These are phyloP conservation scores for Anarhynchus alexandrinus DNA, from an alignment of 2,113 vertebrate species.

Conservation along the genomic window DNA sequence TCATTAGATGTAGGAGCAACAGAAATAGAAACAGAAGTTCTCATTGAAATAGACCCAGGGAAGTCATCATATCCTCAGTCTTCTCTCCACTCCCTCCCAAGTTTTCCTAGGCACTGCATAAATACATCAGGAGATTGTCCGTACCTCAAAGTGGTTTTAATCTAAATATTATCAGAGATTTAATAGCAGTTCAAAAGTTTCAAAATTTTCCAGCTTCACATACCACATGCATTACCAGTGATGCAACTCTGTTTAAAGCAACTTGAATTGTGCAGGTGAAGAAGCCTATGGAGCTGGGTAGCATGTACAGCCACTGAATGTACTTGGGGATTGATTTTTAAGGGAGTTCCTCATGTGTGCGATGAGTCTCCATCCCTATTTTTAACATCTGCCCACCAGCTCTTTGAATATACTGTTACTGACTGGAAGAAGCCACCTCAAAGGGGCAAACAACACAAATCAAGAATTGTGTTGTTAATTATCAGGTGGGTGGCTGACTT, in stretches of 20 bases:
- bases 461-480: neutral
- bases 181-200: neutral
- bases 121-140: neutral
- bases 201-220: neutral
- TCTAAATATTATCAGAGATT: neutral
- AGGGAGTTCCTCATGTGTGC: neutral
- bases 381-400: neutral
- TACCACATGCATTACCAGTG: neutral
- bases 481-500: neutral
- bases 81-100: neutral
- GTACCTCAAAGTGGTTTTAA: neutral
- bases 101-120: neutral
- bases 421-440: neutral
- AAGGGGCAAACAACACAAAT: neutral
- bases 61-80: neutral
- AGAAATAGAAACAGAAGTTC: slow-evolving; percentile 38
- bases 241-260: neutral
- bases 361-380: neutral
- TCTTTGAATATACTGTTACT: neutral
- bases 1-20: neutral
- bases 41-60: neutral
- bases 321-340: neutral
- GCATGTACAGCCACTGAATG: rapidly evolving
- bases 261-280: neutral
- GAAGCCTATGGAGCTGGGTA: neutral